phyloP scores from a whole-genome alignment of 2,113 vertebrate genomes.

The Gavia stellata region DNA sequence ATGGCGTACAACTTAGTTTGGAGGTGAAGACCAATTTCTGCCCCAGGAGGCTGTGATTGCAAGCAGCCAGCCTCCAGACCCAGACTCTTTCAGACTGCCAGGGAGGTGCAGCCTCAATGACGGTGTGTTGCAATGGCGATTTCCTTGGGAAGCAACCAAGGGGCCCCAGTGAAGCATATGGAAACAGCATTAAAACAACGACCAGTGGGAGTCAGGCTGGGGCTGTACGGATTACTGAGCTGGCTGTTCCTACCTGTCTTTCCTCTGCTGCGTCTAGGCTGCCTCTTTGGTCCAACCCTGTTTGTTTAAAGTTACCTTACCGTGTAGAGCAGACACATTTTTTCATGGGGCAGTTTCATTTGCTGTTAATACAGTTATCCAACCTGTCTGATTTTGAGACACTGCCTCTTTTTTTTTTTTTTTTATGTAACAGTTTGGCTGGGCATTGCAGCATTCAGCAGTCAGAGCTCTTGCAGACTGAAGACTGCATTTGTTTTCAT shows the following conservation, averaged over 20 bases:
- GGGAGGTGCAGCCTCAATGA: neutral
- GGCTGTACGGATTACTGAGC: neutral
- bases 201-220: neutral
- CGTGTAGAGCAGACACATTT: neutral
- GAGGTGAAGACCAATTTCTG: neutral
- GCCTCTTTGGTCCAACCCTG: neutral
- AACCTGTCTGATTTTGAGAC: neutral
- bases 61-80: neutral
- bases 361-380: neutral
- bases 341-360: neutral
- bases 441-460: neutral
- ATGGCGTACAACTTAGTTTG: neutral
- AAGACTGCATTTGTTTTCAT: neutral
- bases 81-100: fast-evolving
- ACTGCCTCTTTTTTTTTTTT: neutral
- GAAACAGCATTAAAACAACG: neutral
- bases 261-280: too few species aligned
- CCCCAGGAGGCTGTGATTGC: fast-evolving
- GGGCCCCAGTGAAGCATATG: neutral
- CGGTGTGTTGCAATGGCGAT: fast-evolving
- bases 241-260: neutral
- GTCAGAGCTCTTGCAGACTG: neutral
- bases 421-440: neutral
- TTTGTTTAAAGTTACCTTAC: neutral
- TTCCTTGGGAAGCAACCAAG: neutral